These are phyloP conservation scores for Cheiracanthium punctorium DNA, from an alignment of 2,888 invertebrate species.

Conservation along the genomic window DNA sequence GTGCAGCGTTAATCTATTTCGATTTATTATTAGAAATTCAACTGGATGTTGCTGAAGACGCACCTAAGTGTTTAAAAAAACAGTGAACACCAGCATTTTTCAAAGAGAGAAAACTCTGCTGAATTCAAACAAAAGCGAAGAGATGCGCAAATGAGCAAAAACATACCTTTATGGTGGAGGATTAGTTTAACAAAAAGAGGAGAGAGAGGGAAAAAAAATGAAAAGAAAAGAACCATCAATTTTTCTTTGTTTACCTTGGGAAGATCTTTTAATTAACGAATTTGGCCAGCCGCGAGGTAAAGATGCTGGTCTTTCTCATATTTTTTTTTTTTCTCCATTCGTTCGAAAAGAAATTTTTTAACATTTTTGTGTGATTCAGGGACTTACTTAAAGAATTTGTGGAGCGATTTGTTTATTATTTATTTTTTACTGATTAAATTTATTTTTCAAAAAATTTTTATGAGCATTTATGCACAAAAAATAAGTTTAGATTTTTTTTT, in stretches of 20 bases:
- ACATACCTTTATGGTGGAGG: neutral
- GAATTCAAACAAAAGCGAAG: constrained; percentile 1
- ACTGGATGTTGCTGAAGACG: too few species aligned
- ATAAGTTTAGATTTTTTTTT: too few species aligned
- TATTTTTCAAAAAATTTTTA: too few species aligned
- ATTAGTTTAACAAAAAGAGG: neutral
- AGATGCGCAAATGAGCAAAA: constrained; percentile 7
- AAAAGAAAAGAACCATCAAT: neutral
- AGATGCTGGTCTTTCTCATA: constrained; percentile 44
- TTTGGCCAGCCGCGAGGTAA: constrained; percentile 64
- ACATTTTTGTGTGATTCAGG: too few species aligned
- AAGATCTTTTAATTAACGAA: constrained; percentile 67
- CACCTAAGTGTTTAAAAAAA: too few species aligned
- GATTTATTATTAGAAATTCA: too few species aligned
- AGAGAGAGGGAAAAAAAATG: neutral
- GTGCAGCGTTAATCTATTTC: too few species aligned
- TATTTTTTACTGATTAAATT: too few species aligned
- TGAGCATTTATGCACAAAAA: too few species aligned
- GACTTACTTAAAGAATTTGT: too few species aligned
- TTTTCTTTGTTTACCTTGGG: constrained; percentile 65
- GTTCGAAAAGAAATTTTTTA: constrained; percentile 9
- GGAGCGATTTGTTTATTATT: too few species aligned
- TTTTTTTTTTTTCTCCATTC: constrained; percentile 34
- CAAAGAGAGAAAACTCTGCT: neutral
- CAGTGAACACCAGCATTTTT: neutral